Evolutionary conservation across 2,113 vertebrate species (phyloP), one percentile per base, ranked within the genome.

Genomic region (Rhipidura dahli): DNA sequence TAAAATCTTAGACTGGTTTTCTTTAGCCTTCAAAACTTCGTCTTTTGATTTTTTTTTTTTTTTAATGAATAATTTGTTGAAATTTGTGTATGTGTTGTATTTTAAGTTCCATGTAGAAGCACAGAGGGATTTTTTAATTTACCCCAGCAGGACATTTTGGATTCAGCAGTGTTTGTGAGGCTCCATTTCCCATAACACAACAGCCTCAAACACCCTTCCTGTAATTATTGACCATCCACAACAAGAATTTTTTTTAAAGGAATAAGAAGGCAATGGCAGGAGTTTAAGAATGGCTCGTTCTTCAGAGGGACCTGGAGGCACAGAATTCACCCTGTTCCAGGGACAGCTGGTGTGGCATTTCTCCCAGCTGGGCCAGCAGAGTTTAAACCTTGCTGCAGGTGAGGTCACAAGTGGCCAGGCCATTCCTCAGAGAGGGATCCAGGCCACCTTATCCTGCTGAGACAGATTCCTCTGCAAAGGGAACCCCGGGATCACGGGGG

Each of bases 311-410:
- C 28, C 40, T 13, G 0, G 1, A 20, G 69, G 49, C 10, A 17
- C 35, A 27, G 42, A 17, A n/a, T 20, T 35, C n/a, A 3, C 19
- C 44, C 13, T 4, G 1, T 2, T 6, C 61, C 42, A 6, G 0
- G 35, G 51, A 0, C 22, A 33, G 39, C 0, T 4, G 1, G 3
- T 1, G 2, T 2, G 9, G 12, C 6, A 4, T 63, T 53, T 14
- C 14, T 7, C 30, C 33, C 64, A n/a, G 2, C 11, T n/a, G 22
- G 14, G 28, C 0, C 23, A 5, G 54, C 37, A 13, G 35, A 4
- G 30, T 8, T 44, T 9, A 2, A 4, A 4, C 19, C 2, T 37
- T 31, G 56, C 26, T 16, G 26, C 2, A 0, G 16, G 6, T 27
- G 47, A 3, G 40, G 22, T 15, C 69, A 45, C 22, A 3, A 27